Evolutionary conservation across 2,888 invertebrate genomes (phyloP).

Genomic region (Drosophila paranaensis): DNA sequence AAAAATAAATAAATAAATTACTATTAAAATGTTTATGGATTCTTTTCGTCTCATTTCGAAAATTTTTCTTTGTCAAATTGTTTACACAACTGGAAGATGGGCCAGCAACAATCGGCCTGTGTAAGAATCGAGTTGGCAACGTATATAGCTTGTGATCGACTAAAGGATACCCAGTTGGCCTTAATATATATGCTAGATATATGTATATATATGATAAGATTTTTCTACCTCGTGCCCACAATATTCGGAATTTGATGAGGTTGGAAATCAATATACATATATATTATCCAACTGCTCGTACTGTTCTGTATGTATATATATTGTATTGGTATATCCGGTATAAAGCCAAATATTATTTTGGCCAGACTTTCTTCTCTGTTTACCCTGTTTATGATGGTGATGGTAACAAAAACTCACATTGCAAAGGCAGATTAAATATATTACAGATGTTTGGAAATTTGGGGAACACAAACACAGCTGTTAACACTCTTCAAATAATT

Average conservation of each 20-base stretch:
- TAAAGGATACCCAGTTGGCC: not conserved
- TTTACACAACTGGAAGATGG: constrained; percentile 28
- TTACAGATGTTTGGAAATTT: constrained; percentile 14
- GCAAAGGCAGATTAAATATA: not conserved
- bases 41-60: not conserved
- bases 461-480: constrained; percentile 28
- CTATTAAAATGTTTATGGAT: constrained; percentile 18
- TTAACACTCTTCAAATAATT: constrained; percentile 1
- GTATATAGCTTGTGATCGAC: not conserved
- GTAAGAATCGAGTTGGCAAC: not conserved
- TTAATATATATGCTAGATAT: too few species aligned
- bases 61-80: not conserved
- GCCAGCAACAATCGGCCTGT: not conserved
- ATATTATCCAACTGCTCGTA: too few species aligned
- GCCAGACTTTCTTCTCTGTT: too few species aligned
- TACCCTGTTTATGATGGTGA: not conserved
- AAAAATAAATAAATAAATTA: constrained; percentile 28
- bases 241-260: not conserved
- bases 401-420: not conserved
- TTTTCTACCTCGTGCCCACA: not conserved
- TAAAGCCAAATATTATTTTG: too few species aligned
- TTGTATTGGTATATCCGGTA: too few species aligned
- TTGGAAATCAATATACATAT: not conserved
- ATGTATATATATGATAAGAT: not conserved
- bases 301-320: too few species aligned